Conservation (phyloP, 2,888 invertebrate genomes). For the Cinara cedri region DNA sequence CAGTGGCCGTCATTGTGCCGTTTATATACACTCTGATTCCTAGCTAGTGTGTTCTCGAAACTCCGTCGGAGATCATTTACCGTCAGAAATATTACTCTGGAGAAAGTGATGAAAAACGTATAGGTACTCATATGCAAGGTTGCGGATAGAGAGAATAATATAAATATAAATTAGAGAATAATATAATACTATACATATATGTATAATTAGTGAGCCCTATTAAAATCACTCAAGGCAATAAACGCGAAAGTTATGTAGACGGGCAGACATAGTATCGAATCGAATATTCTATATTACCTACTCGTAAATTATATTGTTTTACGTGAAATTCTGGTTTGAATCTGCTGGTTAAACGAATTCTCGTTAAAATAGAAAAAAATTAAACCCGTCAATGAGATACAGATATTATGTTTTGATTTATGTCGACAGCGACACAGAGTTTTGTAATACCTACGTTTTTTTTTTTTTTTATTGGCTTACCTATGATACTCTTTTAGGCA, state of each 20-base stretch:
- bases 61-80: conserved; percentile 17
- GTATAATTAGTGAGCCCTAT: background rate
- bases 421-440: too few species aligned
- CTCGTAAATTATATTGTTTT: background rate
- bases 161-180: conserved; percentile 34
- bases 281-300: background rate
- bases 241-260: conserved; percentile 21
- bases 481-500: too few species aligned
- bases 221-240: conserved; percentile 8
- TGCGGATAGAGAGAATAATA: background rate
- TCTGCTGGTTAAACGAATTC: background rate
- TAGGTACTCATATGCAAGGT: background rate
- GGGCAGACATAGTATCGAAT: background rate
- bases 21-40: conserved; percentile 39
- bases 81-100: background rate
- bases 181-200: too few species aligned
- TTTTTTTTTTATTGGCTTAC: too few species aligned
- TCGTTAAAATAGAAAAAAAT: too few species aligned
- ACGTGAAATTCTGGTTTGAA: conserved; percentile 3
- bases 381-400: too few species aligned
- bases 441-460: too few species aligned
- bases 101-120: conserved; percentile 46
- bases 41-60: conserved; percentile 28
- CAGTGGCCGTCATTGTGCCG: conserved; percentile 16
- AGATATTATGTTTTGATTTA: too few species aligned